Evolutionary conservation across 1,140 invertebrate genomes (phyloP), one percentile per base, ranked within the genome.

Genomic region (Eriosoma lanigerum): DNA sequence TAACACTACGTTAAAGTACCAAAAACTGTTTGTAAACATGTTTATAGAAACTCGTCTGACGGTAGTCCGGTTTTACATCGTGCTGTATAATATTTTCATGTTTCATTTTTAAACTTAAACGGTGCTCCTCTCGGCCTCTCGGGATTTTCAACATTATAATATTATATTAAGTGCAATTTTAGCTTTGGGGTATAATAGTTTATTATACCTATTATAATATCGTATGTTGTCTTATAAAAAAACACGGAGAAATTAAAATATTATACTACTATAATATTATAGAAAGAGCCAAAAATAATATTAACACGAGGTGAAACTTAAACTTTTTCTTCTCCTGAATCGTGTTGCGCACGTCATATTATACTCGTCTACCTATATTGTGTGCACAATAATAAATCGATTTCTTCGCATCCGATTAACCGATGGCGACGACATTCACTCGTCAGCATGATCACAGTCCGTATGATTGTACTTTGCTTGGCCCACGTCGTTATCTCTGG

Each of bases 241-340:
- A 68, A 19, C n/a, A 68, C 21, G 38, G 64, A 68, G 64, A 68
- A 68, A 68, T 68, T 19, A 19, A 17, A 46, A 68, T 3, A 12
- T 46, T 0, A 21, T 3, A 13, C 62, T 0, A 13, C 13, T n/a
- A 46, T 46, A 21, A 66, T 60, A 60, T 62, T n/a, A 9, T 12
- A 46, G 44, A 21, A 46, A 38, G 32, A 38, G 32, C 32, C 32
- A 38, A 38, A 38, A 38, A 38, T 48, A 48, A 48, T 48, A 48
- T 48, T 38, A 10, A 48, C 9, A 58, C 54, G 19, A 29, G 70
- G 70, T 52, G 48, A 73, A 73, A 52, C 38, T 73, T 73, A 5
- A 56, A 73, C 70, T 73, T 56, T 56, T 73, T 56, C 70, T 32
- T 73, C 70, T 38, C 15, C 15, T 6, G 66, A 68, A 10, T 38